Percentiles rank a stretch among this genome's conserved stretches.
Conservation (phyloP, 2,888 invertebrate species). For the Aphidius colemani region DNA sequence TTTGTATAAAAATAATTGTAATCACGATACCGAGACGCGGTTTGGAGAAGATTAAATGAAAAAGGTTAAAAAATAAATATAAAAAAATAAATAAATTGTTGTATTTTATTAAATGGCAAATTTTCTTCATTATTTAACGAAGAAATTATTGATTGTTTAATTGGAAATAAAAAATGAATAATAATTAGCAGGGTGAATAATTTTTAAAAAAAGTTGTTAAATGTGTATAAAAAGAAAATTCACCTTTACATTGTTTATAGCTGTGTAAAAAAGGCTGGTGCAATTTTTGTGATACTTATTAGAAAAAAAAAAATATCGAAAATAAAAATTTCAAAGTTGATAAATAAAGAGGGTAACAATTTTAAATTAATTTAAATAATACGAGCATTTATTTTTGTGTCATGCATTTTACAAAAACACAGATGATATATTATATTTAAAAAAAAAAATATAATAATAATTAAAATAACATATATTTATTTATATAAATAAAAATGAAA, state of each 20-base stretch:
- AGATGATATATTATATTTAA: conserved; percentile 29
- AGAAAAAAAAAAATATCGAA: conserved; percentile 39
- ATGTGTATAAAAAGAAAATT: conserved; percentile 14
- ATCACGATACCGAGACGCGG: no score
- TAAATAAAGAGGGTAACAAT: conserved; percentile 35
- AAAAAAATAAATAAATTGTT: no score
- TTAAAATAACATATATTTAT: conserved; percentile 28
- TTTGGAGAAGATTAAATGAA: no score
- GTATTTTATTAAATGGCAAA: conserved; percentile 6
- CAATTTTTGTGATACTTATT: conserved; percentile 50
- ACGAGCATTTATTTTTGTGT: conserved; percentile 61
- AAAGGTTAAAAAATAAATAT: no score
- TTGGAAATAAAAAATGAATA: not conserved
- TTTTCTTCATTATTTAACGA: conserved; percentile 4
- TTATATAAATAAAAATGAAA: conserved; percentile 29
- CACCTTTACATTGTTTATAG: conserved; percentile 37
- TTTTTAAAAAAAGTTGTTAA: not conserved
- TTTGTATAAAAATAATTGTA: no score
- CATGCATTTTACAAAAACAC: conserved; percentile 56
- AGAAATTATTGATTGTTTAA: not conserved
- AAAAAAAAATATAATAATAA: conserved; percentile 8
- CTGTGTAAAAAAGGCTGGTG: conserved; percentile 57
- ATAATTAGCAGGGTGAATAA: not conserved
- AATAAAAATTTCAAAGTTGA: conserved; percentile 24
- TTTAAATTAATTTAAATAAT: conserved; percentile 34